These are phyloP conservation scores for Celastrina argiolus DNA, from an alignment of 2,888 invertebrate genomes.

Conservation along the genomic window DNA sequence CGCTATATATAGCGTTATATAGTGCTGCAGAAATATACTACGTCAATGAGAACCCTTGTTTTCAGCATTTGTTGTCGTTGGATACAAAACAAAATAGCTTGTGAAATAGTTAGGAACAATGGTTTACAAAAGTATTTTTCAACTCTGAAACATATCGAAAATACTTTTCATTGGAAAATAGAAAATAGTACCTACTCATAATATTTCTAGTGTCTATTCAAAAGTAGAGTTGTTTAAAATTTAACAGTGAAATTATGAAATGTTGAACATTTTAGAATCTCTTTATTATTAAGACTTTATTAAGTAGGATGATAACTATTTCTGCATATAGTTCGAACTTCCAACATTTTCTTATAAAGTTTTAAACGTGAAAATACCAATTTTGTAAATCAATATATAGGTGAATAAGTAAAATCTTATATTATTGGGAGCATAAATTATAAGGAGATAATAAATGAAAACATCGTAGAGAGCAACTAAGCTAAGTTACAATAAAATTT, in stretches of 20 bases:
- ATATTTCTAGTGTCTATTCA: no score
- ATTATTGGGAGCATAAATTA: neutral
- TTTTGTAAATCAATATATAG: no score
- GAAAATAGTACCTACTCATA: no score
- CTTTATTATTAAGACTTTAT: no score
- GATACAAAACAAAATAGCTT: neutral
- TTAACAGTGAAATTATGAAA: no score
- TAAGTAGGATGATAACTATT: no score
- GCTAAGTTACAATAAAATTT: constrained; percentile 4
- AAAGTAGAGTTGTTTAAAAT: no score
- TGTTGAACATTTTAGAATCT: no score
- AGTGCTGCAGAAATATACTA: constrained; percentile 1
- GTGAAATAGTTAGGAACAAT: neutral
- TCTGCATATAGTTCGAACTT: no score
- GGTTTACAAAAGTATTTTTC: neutral
- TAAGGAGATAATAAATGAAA: neutral
- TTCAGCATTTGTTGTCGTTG: neutral
- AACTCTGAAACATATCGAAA: neutral
- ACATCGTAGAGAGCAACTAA: neutral
- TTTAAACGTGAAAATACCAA: no score
- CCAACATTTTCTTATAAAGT: no score
- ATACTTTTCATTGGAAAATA: neutral
- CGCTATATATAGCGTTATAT: neutral
- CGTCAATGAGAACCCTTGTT: neutral
- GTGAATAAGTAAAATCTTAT: no score